Conservation (phyloP, 2,113 vertebrate genomes). For the Ciconia boyciana region DNA sequence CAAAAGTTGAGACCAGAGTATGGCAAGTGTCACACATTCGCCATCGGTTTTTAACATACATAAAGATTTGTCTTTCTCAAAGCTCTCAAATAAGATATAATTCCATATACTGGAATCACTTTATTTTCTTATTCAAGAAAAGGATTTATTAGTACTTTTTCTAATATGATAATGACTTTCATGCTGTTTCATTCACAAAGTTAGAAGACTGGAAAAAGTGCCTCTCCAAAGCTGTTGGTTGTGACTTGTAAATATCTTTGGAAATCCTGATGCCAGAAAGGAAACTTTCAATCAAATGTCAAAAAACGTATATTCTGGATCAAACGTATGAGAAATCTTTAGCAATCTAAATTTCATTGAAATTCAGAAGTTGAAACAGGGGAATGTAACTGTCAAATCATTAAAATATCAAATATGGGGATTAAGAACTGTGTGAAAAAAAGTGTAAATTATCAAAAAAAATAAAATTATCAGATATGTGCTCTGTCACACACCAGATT, state of each 20-base stretch:
- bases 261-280: neutral
- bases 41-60: neutral
- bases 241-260: neutral
- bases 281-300: neutral
- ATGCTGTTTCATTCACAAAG: neutral
- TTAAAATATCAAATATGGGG: neutral
- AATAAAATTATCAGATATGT: neutral
- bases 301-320: neutral
- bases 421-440: neutral
- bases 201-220: neutral
- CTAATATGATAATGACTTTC: neutral
- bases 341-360: neutral
- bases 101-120: neutral
- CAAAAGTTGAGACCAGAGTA: neutral
- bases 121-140: neutral
- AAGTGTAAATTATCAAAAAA: constrained; percentile 1
- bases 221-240: neutral
- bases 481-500: neutral
- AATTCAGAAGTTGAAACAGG: neutral
- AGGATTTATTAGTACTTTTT: neutral
- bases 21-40: neutral
- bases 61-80: neutral
- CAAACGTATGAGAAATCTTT: neutral
- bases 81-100: neutral
- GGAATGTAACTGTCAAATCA: neutral